phyloP scores from a whole-genome alignment of 2,888 invertebrate species.

The Cerastis rubricosa region DNA sequence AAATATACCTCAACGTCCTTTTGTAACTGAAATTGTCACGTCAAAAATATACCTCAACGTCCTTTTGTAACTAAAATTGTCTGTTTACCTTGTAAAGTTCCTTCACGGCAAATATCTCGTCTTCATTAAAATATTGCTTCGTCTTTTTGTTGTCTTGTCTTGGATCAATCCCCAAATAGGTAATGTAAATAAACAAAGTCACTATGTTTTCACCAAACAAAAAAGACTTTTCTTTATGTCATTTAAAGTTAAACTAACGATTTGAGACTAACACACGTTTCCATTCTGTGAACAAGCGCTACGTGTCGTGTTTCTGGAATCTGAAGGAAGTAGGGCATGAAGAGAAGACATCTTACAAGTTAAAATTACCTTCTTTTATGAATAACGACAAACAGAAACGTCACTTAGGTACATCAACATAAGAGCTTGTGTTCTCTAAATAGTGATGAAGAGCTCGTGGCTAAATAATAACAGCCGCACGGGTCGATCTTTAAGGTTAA shows the following conservation, averaged over 20 bases:
- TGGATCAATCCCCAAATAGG: not conserved
- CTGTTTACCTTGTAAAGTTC: too few relatives aligned
- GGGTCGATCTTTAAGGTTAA: too few relatives aligned
- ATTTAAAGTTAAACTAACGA: not conserved
- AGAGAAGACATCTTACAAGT: conserved; percentile 10
- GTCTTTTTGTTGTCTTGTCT: too few relatives aligned
- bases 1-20: too few relatives aligned
- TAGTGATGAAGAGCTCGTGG: too few relatives aligned
- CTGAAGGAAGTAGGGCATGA: conserved; percentile 1
- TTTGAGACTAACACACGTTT: not conserved
- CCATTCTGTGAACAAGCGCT: not conserved
- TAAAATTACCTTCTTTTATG: conserved; percentile 1
- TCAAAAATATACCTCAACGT: too few relatives aligned
- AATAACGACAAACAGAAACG: not conserved
- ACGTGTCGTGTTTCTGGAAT: conserved; percentile 14
- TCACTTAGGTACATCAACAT: not conserved
- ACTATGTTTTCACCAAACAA: not conserved
- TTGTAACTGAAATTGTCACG: too few relatives aligned
- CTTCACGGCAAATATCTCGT: too few relatives aligned
- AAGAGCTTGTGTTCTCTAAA: too few relatives aligned
- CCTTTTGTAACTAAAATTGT: too few relatives aligned
- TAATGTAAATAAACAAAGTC: not conserved
- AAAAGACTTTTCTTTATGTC: not conserved
- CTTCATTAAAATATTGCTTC: too few relatives aligned
- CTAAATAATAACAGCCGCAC: too few relatives aligned